Conservation (phyloP, 2,113 vertebrate species). For the Rhea pennata region DNA sequence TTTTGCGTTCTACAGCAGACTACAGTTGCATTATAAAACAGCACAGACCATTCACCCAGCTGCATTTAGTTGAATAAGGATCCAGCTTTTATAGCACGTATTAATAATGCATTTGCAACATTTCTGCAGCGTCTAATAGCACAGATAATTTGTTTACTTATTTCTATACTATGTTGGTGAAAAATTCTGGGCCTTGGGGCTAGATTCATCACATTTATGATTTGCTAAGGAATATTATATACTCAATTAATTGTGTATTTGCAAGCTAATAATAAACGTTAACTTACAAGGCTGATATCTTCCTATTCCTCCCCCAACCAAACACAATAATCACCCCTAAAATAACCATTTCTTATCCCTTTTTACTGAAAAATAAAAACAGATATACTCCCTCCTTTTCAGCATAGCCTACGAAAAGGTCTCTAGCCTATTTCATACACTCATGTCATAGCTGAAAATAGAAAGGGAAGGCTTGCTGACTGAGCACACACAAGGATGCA, state of each 20-base stretch:
- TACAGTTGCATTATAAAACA: not conserved
- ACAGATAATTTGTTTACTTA: constrained; percentile 58
- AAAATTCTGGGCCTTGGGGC: constrained; percentile 9
- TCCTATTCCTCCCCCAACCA: not conserved
- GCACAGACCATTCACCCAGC: constrained; percentile 36
- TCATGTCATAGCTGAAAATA: not conserved
- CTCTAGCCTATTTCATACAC: not conserved
- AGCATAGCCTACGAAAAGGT: not conserved
- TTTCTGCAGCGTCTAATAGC: constrained; percentile 34
- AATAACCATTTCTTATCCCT: not conserved
- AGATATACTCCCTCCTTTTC: not conserved
- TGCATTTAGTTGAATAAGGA: constrained; percentile 14
- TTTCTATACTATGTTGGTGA: constrained; percentile 2
- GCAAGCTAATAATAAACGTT: constrained; percentile 53
- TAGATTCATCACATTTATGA: constrained; percentile 52
- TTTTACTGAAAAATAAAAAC: not conserved
- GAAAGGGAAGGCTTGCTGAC: not conserved
- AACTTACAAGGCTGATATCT: constrained; percentile 40
- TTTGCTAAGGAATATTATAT: constrained; percentile 43
- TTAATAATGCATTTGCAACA: constrained; percentile 66
- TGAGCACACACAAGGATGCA: not conserved
- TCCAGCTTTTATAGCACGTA: constrained; percentile 39
- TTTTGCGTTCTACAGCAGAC: constrained; percentile 35
- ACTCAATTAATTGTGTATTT: constrained; percentile 57
- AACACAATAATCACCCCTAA: not conserved